These are phyloP conservation scores for Micronycteris hirsuta DNA, from an alignment of 2,113 vertebrate genomes.

Conservation along the genomic window DNA sequence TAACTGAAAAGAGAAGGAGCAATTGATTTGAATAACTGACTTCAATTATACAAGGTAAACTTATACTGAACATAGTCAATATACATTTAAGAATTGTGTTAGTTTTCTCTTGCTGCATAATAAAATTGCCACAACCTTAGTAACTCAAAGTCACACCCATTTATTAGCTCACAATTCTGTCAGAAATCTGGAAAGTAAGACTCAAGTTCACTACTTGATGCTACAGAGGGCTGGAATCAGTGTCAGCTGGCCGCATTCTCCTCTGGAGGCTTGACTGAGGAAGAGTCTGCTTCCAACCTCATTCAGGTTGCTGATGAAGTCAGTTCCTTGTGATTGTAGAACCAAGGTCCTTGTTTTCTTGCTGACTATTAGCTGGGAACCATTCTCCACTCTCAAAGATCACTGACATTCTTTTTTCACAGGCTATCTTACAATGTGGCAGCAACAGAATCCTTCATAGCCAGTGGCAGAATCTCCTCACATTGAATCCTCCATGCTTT, in stretches of 20 bases:
- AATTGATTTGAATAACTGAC: not conserved
- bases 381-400: not conserved
- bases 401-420: not conserved
- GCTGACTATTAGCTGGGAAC: not conserved
- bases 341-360: not conserved
- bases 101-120: not conserved
- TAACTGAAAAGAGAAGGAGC: not conserved
- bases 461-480: not conserved
- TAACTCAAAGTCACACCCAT: not conserved
- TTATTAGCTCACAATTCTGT: not conserved
- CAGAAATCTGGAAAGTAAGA: not conserved
- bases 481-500: not conserved
- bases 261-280: not conserved
- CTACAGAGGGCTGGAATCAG: not conserved
- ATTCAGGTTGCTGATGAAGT: not conserved
- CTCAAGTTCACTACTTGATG: not conserved
- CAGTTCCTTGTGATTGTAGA: not conserved
- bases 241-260: not conserved
- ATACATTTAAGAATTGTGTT: not conserved
- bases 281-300: not conserved
- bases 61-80: not conserved
- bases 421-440: not conserved
- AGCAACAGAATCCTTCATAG: not conserved
- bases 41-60: not conserved
- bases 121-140: not conserved